phyloP scores from a whole-genome alignment of 2,797 vertebrate genomes.

The Pseudochirops corinnae region DNA sequence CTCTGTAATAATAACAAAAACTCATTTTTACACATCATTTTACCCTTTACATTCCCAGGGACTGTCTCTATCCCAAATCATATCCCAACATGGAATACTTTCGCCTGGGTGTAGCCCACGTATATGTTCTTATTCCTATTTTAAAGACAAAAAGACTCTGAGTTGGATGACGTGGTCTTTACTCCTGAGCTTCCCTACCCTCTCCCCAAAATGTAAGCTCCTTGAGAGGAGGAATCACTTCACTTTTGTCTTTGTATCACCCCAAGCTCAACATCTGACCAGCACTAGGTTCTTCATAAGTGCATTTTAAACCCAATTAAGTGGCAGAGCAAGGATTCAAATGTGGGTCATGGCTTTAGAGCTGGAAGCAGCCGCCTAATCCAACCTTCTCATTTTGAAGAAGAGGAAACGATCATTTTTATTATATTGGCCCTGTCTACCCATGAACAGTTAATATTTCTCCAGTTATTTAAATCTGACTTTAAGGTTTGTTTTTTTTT shows the following conservation, averaged over 20 bases:
- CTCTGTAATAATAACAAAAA: background rate
- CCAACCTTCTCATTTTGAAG: background rate
- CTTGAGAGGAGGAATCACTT: background rate
- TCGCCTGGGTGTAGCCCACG: background rate
- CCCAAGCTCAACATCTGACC: too few species aligned
- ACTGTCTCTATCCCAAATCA: background rate
- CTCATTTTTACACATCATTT: background rate
- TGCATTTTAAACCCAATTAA: background rate
- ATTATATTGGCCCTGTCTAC: background rate
- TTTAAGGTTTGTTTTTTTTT: background rate
- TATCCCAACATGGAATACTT: background rate
- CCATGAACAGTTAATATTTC: background rate
- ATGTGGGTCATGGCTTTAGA: background rate
- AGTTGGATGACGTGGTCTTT: background rate
- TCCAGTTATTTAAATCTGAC: background rate
- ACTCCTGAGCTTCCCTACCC: background rate
- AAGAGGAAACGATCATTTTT: background rate
- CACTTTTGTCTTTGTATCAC: background rate
- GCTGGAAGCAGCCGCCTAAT: background rate
- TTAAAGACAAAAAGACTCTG: background rate
- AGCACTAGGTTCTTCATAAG: too few species aligned
- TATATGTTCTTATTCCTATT: background rate
- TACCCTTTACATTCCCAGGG: background rate
- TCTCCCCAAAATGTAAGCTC: background rate
- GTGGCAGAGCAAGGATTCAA: background rate